A percentile compares a stretch with the other conserved stretches of the same genome.
phyloP scores from a whole-genome alignment of 1,140 invertebrate genomes.

The Drosophila bocqueti region DNA sequence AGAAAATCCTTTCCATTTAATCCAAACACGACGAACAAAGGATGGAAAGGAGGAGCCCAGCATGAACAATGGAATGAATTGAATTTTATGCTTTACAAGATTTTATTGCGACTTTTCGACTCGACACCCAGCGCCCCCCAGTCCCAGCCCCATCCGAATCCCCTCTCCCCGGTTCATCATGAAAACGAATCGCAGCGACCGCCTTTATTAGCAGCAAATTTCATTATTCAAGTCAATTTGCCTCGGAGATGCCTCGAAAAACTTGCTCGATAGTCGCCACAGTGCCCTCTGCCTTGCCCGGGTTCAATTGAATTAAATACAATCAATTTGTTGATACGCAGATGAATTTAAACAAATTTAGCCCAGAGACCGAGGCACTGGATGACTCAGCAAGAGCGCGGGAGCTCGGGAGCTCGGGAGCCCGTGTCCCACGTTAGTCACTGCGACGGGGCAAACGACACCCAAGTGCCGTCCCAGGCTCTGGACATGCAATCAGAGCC shows the following conservation, averaged over 20 bases:
- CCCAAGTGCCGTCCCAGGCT: constrained; percentile 37
- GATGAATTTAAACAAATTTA: constrained; percentile 77
- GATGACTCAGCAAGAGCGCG: constrained; percentile 60
- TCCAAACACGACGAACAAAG: constrained; percentile 32
- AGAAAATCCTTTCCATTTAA: constrained; percentile 69
- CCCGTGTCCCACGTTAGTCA: constrained; percentile 42
- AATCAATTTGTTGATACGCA: constrained; percentile 83
- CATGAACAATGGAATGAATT: constrained; percentile 65
- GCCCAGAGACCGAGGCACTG: constrained; percentile 31
- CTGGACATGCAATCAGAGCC: constrained; percentile 50
- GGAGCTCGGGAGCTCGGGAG: constrained; percentile 3
- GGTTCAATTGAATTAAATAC: constrained; percentile 79
- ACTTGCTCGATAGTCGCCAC: constrained; percentile 40
- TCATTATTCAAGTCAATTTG: constrained; percentile 77
- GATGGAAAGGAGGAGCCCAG: constrained; percentile 7
- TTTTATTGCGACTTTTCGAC: constrained; percentile 76
- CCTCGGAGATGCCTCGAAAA: constrained; percentile 49
- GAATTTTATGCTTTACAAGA: constrained; percentile 76
- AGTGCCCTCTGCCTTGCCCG: constrained; percentile 22
- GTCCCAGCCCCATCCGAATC: not conserved
- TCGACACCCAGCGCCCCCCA: constrained; percentile 25
- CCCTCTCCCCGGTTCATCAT: constrained; percentile 20
- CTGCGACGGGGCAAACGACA: constrained; percentile 58
- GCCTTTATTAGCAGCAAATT: constrained; percentile 68
- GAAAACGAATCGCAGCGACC: constrained; percentile 38